Evolutionary conservation across 2,113 vertebrate species (phyloP), one percentile per base, ranked within the genome.

Genomic region (Oncorhynchus gorbuscha): DNA sequence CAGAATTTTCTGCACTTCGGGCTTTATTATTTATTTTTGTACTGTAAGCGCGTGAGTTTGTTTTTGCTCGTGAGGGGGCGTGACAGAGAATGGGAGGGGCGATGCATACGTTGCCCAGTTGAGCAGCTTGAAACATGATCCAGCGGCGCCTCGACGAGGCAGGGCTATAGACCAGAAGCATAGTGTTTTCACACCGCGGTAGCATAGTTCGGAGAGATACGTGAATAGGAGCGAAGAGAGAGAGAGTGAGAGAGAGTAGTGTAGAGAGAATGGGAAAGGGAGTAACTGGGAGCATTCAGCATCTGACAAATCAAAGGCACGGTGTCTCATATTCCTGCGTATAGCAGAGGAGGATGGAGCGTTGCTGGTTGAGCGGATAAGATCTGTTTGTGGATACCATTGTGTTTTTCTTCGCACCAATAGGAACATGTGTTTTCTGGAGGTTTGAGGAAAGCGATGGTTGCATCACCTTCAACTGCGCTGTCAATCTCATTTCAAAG

Each of bases 81-180:
- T 49, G 16, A 30, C 18, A 49, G 62, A 66, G 39, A 74, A 22
- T 84, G 77, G 86, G 87, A 82, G 87, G 88, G 81, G 83, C 76
- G 35, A 67, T 2, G 72, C 67, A 58, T 81, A 77, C 69, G 79
- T 81, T 84, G 86, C 88, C 85, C 20, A 88, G 85, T 89, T 91
- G 89, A 88, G 90, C 89, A 76, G 83, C 82, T 84, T 87, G 89
- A 76, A 92, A 90, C 73, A 78, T 91, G 84, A 93, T 90, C 86
- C 90, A 74, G 51, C 74, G 65, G 81, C 86, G 84, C 75, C 85
- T 67, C 79, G 65, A 80, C 69, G 82, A 82, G 87, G 88, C 75
- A 65, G 88, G 77, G 66, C 82, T 76, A 84, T 76, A 73, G 71
- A 79, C 74, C 80, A 65, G 61, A 79, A 39, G 76, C 75, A 81